phyloP scores from a whole-genome alignment of 64 coral and sea anemone genomes.

The Dendrophyllia cribrosa region DNA sequence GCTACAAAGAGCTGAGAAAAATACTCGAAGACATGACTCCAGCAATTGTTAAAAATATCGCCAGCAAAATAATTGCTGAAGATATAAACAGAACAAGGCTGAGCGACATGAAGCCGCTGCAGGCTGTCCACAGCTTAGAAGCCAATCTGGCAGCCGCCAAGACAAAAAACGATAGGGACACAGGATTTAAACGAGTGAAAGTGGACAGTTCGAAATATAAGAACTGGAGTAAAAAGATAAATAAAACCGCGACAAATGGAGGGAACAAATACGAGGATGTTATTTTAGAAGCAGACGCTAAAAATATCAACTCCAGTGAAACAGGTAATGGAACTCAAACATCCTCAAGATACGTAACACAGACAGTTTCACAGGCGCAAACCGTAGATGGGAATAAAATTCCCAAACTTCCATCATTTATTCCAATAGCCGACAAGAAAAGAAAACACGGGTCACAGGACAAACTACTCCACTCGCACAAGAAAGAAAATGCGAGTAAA shows the following conservation, averaged over 20 bases:
- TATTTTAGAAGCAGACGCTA: slow-evolving; percentile 15
- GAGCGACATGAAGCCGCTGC: slow-evolving; percentile 13
- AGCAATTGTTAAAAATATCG: slow-evolving; percentile 32
- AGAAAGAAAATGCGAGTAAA: not conserved
- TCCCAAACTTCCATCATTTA: not conserved
- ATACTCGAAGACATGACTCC: slow-evolving; percentile 42
- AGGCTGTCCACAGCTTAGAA: slow-evolving; percentile 11
- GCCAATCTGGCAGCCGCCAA: slow-evolving; percentile 3
- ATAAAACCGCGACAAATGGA: not conserved
- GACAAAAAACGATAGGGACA: not conserved
- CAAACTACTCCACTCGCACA: not conserved
- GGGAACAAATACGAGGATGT: slow-evolving; percentile 18
- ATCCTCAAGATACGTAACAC: not conserved
- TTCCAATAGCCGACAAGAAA: slow-evolving; percentile 2
- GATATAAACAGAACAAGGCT: slow-evolving; percentile 27
- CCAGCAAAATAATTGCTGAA: slow-evolving; percentile 37
- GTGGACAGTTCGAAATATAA: not conserved
- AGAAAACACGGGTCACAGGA: not conserved
- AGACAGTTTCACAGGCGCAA: not conserved
- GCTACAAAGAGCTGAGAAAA: slow-evolving; percentile 25
- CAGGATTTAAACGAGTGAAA: slow-evolving; percentile 14
- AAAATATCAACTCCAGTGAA: not conserved
- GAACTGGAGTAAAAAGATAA: slow-evolving; percentile 20
- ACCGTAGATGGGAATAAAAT: not conserved
- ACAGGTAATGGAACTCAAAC: not conserved